Conservation (phyloP, 1,140 invertebrate species). For the Arctopsyche grandis region DNA sequence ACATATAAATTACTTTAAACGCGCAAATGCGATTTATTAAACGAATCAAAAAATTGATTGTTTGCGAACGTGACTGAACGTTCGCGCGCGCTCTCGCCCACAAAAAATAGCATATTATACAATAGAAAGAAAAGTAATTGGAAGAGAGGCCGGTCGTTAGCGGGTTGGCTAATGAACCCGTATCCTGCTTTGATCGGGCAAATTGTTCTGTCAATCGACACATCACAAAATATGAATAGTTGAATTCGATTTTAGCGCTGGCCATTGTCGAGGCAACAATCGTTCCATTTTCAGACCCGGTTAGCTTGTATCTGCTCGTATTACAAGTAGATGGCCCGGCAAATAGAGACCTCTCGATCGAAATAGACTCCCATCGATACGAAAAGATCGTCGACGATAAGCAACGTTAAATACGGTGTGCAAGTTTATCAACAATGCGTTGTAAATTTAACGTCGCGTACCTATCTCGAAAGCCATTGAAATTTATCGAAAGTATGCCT, state of each 20-base stretch:
- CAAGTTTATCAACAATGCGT: slow-evolving; percentile 11
- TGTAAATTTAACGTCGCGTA: slow-evolving; percentile 12
- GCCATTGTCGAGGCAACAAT: neutral
- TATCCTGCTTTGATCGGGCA: neutral
- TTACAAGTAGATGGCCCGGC: no score
- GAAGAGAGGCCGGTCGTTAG: neutral
- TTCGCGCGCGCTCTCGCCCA: no score
- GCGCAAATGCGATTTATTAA: no score
- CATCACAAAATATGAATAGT: neutral
- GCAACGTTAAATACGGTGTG: neutral
- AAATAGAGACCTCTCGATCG: neutral
- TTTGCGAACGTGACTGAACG: no score
- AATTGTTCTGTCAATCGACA: slow-evolving; percentile 13
- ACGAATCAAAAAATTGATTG: no score
- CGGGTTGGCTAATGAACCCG: slow-evolving; percentile 10
- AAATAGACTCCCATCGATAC: no score
- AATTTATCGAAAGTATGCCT: neutral
- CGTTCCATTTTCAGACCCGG: neutral
- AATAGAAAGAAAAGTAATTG: neutral
- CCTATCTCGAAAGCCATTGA: neutral
- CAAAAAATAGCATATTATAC: no score
- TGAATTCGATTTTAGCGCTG: neutral
- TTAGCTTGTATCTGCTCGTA: neutral
- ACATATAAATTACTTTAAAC: no score
- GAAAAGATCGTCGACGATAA: neutral